phyloP scores from a whole-genome alignment of 2,797 vertebrate genomes.

The Hypotaenidia philippensis region DNA sequence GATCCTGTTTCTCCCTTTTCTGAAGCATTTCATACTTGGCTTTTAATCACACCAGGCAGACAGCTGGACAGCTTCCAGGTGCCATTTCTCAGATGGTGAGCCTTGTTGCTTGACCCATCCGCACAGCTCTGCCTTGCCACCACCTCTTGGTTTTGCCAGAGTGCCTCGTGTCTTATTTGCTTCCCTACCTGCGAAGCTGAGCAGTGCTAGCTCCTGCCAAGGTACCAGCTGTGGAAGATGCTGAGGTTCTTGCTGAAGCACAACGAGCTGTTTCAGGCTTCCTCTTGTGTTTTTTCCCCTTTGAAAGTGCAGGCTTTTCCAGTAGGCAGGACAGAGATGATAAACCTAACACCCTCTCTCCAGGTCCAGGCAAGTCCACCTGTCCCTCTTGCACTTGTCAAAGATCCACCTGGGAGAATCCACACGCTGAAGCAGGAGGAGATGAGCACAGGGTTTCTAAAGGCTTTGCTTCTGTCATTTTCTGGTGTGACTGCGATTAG shows the following conservation, averaged over 20 bases:
- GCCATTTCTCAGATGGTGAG: background rate
- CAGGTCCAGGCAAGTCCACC: background rate
- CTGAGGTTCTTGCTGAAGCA: background rate
- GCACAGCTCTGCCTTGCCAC: background rate
- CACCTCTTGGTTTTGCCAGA: background rate
- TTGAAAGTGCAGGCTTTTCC: background rate
- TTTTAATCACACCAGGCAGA: constrained; percentile 51
- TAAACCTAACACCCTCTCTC: background rate
- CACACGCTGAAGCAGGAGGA: rapidly evolving
- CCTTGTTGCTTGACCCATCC: background rate
- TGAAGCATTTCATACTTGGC: constrained; percentile 59
- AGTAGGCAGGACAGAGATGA: background rate
- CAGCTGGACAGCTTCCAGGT: constrained; percentile 29
- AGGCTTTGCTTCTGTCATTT: background rate
- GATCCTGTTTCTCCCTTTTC: constrained; percentile 39
- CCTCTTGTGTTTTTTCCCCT: background rate
- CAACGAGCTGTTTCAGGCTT: background rate
- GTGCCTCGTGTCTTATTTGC: background rate
- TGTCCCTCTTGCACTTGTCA: background rate
- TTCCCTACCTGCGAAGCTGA: background rate
- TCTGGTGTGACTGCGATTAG: background rate
- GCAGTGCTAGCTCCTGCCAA: background rate
- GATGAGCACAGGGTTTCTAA: background rate
- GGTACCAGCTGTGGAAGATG: background rate
- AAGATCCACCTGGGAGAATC: background rate